Base-by-base conservation (phyloP, 2,888 invertebrate genomes). In the Thera obeliscata region DNA sequence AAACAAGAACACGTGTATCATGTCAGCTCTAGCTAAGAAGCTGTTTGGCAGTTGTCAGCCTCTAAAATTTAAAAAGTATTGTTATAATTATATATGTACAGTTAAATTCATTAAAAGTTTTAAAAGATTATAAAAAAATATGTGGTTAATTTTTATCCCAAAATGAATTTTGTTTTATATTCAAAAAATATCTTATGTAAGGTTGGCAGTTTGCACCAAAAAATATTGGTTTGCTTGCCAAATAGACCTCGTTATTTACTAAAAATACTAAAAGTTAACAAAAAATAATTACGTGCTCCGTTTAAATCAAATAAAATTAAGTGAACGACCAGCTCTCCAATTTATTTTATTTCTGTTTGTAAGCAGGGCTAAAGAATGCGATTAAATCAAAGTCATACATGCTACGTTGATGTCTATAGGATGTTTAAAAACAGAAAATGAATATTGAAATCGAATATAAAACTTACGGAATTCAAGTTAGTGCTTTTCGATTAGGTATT, bases 241-340 rank as follows among this genome's bases (percentile, higher is more conserved):
- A 22, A 22, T 22, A 22, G 22, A 22, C 22, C 22, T 22, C 22
- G 22, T 22, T 22, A 22, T 22, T 22, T 22, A 22, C 22, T 8
- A 7, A 54, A 54, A 54, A 33, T 11, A 35, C 3, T 6, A 54
- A 33, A 11, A 35, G 2, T 54, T 50, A 43, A 61, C 52, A 61
- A 61, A 65, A 66, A 22, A n/a, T 22, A 33, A 57, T 7, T 64
- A 61, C 57, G 38, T 62, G 49, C 56, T 63, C 59, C 55, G 61
- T 48, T 66, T 70, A 56, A 56, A 58, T 62, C 58, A n/a, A 12
- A 38, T 59, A 52, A 46, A 56, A 33, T 56, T 54, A 54, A 54
- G 35, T 33, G 41, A 52, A 22, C 48, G 22, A 12, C 2, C 50
- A 12, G 50, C 12, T 7, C 12, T 49, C 49, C 3, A 2, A 49